Conservation (phyloP, 2,797 vertebrate species). For the Sebastes trivittatus region DNA sequence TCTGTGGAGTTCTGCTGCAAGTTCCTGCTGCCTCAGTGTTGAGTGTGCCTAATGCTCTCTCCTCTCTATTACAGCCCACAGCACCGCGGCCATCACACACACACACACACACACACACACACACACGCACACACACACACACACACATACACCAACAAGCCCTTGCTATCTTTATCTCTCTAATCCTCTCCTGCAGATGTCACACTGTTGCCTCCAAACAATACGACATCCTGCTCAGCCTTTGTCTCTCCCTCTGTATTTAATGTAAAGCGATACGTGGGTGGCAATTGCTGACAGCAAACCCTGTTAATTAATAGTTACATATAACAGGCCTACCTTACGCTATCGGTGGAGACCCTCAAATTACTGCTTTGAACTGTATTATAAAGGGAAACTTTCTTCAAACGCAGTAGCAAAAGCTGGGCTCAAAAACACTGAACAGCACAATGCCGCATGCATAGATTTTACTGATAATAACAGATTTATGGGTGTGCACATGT, state of each 20-base stretch:
- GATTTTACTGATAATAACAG: not conserved
- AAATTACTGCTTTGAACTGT: conserved; percentile 44
- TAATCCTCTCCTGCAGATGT: conserved; percentile 59
- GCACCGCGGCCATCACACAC: conserved; percentile 13
- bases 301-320: conserved; percentile 60
- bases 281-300: conserved; percentile 48
- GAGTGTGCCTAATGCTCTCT: conserved; percentile 76
- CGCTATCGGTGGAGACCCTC: conserved; percentile 33
- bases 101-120: conserved; percentile 12
- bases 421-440: conserved; percentile 2
- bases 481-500: not conserved
- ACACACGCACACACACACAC: conserved; percentile 15
- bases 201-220: conserved; percentile 50
- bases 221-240: conserved; percentile 25
- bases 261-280: conserved; percentile 46
- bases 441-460: not conserved
- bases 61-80: conserved; percentile 73
- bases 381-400: conserved; percentile 11
- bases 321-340: conserved; percentile 10
- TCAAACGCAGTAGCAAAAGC: not conserved
- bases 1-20: conserved; percentile 72
- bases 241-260: conserved; percentile 15
- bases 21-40: conserved; percentile 74
- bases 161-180: conserved; percentile 61
- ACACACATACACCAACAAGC: conserved; percentile 44